Base-by-base conservation (phyloP, 1,140 invertebrate species). In the Lasioglossum albipes region DNA sequence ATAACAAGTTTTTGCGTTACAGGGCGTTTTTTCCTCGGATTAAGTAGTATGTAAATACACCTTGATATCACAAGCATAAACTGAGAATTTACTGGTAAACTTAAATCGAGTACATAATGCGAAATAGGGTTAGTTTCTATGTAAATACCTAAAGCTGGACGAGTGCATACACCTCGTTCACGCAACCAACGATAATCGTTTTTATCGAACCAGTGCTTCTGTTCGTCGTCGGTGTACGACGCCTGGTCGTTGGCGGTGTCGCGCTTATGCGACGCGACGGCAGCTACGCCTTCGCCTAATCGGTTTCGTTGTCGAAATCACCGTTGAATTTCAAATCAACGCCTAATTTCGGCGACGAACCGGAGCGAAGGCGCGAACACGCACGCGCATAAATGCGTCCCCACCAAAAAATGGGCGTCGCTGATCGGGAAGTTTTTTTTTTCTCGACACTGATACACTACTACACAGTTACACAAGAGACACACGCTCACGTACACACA, bases 81-180 rank as follows among this genome's bases (percentile, higher is more conserved):
- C 90, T 88, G 90, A 92, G 91, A 92, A 92, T 91, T 83, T 92
- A 92, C 91, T 86, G 88, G 86, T 92, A 91, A 88, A 91, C 89
- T 92, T 93, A 90, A 93, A 93, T 89, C 87, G 91, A 85, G 89
- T 92, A 92, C 89, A 92, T 92, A 92, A 92, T 89, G 88, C 91
- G 84, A 88, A 92, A 93, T 93, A 93, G 92, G 90, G 87, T 93
- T 93, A 93, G 92, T 93, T 93, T 93, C 90, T 92, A 90, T 93
- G 93, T 93, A 93, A 92, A 93, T 93, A 93, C 93, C 92, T 93
- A 93, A 93, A 93, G 92, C 92, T 90, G 87, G 90, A 87, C 90
- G 93, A 93, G 93, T 93, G 92, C 92, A 91, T 92, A 93, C 92
- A 82, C 92, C 92, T 93, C 91, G 91, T 89, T 89, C 87, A 86